Evolutionary conservation across 2,113 vertebrate genomes (phyloP).

Genomic region (Scomber scombrus): DNA sequence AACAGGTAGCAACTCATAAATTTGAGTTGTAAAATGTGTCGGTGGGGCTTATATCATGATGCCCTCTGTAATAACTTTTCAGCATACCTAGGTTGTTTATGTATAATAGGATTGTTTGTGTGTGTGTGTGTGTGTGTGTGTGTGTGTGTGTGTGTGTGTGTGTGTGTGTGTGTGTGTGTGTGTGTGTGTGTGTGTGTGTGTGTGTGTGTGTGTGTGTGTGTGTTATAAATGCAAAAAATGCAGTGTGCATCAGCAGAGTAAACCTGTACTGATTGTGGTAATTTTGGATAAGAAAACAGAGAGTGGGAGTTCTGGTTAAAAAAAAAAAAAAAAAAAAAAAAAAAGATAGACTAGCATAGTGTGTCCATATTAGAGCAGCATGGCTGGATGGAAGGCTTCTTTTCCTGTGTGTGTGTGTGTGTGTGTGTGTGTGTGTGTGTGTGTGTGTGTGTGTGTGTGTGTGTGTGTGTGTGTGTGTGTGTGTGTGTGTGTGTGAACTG

Average conservation of each 20-base stretch:
- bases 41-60: slow-evolving; percentile 47
- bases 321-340: neutral
- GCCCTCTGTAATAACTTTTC: slow-evolving; percentile 65
- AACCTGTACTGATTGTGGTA: slow-evolving; percentile 54
- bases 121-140: neutral
- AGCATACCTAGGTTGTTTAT: slow-evolving; percentile 35
- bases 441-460: too few species aligned
- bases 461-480: too few species aligned
- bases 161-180: neutral
- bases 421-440: too few species aligned
- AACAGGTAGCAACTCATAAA: slow-evolving; percentile 60
- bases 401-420: too few species aligned
- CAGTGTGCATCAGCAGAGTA: slow-evolving; percentile 6
- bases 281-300: slow-evolving; percentile 45
- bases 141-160: neutral
- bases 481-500: neutral
- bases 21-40: slow-evolving; percentile 67
- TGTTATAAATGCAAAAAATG: slow-evolving; percentile 2
- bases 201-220: slow-evolving; percentile 6
- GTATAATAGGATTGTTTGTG: slow-evolving; percentile 27
- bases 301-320: slow-evolving; percentile 6
- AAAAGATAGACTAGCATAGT: neutral
- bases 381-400: too few species aligned
- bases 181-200: too few species aligned
- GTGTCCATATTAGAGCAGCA: too few species aligned